Percentiles rank a stretch among this genome's conserved stretches.
Evolutionary conservation across 2,888 invertebrate species (phyloP).

Genomic region (Dexiosoma caninum): DNA sequence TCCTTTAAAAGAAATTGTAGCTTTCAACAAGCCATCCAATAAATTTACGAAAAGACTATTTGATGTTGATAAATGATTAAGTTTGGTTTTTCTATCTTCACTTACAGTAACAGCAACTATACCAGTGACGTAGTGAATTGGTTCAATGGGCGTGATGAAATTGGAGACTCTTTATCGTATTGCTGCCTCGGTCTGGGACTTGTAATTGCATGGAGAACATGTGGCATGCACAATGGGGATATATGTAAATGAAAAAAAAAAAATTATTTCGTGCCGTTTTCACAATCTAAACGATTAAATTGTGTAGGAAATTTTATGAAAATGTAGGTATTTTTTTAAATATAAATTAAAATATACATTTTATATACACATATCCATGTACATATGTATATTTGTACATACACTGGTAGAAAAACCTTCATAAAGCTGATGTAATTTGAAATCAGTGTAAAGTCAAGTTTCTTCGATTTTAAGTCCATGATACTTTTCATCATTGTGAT

Average conservation of each 20-base stretch:
- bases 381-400: too few species aligned
- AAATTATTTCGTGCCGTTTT: not conserved
- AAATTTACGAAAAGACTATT: too few species aligned
- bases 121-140: not conserved
- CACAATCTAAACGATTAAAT: too few species aligned
- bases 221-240: not conserved
- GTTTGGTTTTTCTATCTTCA: not conserved
- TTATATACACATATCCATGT: too few species aligned
- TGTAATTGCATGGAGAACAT: conserved; percentile 22
- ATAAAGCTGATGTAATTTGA: too few species aligned
- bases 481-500: too few species aligned
- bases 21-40: conserved; percentile 7
- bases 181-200: not conserved
- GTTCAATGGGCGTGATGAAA: conserved; percentile 17
- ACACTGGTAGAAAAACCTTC: too few species aligned
- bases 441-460: too few species aligned
- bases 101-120: not conserved
- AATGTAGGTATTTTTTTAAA: too few species aligned
- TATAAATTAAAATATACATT: too few species aligned
- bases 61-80: conserved; percentile 24
- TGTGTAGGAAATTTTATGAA: too few species aligned
- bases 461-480: too few species aligned
- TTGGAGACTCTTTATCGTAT: not conserved
- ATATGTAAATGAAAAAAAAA: not conserved
- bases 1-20: not conserved